Percentiles rank a stretch among this genome's conserved stretches.
phyloP scores from a whole-genome alignment of 2,113 vertebrate genomes.

The Solea solea region DNA sequence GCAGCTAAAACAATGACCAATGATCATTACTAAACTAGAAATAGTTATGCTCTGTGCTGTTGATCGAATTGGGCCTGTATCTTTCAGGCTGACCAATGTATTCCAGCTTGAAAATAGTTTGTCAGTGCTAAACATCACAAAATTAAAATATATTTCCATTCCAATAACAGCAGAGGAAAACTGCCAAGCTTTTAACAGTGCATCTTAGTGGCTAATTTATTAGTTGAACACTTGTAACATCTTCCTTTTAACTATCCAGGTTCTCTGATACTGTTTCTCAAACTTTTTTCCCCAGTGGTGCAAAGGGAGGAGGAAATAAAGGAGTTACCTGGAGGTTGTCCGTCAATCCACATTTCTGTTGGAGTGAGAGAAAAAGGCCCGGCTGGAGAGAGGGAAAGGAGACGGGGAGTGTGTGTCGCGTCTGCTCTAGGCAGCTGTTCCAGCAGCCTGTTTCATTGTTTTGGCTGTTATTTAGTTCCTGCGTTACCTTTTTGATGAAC shows the following conservation, averaged over 20 bases:
- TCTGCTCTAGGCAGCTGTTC: slow-evolving; percentile 80
- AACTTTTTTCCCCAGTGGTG: slow-evolving; percentile 52
- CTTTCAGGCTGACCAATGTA: slow-evolving; percentile 22
- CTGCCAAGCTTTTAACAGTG: slow-evolving; percentile 27
- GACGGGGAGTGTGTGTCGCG: slow-evolving; percentile 63
- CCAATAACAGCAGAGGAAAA: background rate
- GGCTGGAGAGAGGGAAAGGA: slow-evolving; percentile 51
- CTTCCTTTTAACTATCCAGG: background rate
- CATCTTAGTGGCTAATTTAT: slow-evolving; percentile 26
- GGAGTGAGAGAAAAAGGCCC: slow-evolving; percentile 67
- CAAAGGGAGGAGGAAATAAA: slow-evolving; percentile 73
- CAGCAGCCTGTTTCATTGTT: slow-evolving; percentile 71
- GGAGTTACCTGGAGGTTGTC: slow-evolving; percentile 79
- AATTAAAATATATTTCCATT: slow-evolving; percentile 34
- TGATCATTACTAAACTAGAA: slow-evolving; percentile 3
- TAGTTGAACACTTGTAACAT: slow-evolving; percentile 6
- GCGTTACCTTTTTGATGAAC: slow-evolving; percentile 64
- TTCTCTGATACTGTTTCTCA: slow-evolving; percentile 4
- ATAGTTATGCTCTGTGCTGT: slow-evolving; percentile 29
- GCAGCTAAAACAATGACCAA: slow-evolving; percentile 13
- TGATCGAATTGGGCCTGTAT: slow-evolving; percentile 7
- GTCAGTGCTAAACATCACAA: slow-evolving; percentile 17
- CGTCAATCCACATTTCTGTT: slow-evolving; percentile 75
- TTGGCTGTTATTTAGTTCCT: slow-evolving; percentile 59
- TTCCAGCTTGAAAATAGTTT: slow-evolving; percentile 13